Conservation (phyloP, 1,140 invertebrate species). For the Geopemphigus sp. region DNA sequence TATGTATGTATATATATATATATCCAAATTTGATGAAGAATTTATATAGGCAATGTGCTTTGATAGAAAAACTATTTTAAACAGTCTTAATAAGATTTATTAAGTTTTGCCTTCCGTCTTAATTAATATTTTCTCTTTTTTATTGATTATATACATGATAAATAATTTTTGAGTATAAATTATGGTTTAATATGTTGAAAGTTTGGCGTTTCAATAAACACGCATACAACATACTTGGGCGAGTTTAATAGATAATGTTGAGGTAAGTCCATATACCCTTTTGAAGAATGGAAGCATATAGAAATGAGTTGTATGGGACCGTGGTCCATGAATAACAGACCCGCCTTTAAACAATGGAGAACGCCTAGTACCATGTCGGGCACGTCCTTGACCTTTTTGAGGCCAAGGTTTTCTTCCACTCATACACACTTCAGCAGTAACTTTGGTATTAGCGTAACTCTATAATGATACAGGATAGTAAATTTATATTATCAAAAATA, state of each 20-base stretch:
- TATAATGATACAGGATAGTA: no score
- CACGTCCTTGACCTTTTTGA: conserved; percentile 84
- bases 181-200: not conserved
- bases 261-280: conserved; percentile 75
- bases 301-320: conserved; percentile 83
- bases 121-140: no score
- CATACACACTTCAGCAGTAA: conserved; percentile 78
- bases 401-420: conserved; percentile 91
- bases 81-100: no score
- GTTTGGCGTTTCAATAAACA: not conserved
- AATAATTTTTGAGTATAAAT: no score
- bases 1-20: no score
- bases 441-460: conserved; percentile 71
- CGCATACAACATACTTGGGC: conserved; percentile 63
- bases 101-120: no score
- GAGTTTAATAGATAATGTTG: conserved; percentile 83
- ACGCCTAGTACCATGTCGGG: conserved; percentile 86
- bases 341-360: conserved; percentile 78
- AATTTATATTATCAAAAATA: no score
- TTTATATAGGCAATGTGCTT: no score
- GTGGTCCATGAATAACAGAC: conserved; percentile 82
- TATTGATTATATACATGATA: no score
- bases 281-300: conserved; percentile 83
- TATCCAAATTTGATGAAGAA: no score
- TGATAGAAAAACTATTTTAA: no score